Base-by-base conservation (phyloP, 2,797 vertebrate species). In the Takifugu ocellatus region DNA sequence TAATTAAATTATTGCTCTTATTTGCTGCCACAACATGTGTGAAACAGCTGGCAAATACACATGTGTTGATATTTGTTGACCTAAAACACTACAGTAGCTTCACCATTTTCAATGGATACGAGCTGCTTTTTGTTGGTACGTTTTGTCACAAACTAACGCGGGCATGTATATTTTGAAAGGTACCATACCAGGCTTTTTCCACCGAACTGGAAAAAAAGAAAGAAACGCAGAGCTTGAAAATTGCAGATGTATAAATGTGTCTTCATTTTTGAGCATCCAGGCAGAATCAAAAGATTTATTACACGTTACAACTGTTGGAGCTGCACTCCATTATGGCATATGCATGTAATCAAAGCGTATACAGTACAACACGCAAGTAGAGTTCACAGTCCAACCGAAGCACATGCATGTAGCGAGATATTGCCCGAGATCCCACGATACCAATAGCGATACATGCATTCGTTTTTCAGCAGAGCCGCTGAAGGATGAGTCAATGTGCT, bases 11-110 rank as follows among this genome's bases (percentile, higher is more conserved):
- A 44, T 73, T 63, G 47, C 59, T 56, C 47, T 50, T 17, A 54
- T 29, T 65, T 70, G 47, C 17, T 51, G 43, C 51, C 56, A 48
- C 53, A 56, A 73, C 87, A 89, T 82, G 79, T 90, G 86, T 64
- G 29, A 72, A 27, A 66, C 86, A 88, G 84, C 85, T 87, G 85
- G 56, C 47, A 47, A 9, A 25, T 25, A 48, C 44, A 46, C 15
- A 70, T 24, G n/a, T 83, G 77, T 64, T 66, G 85, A 72, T 44
- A 62, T 68, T 78, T 87, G 68, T 63, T 66, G 59, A 73, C 61
- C 62, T 59, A 74, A 72, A 78, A 68, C 58, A 73, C 47, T 66
- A 75, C 77, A 67, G 67, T 27, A 56, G 42, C 52, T 72, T 56
- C 52, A 16, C 63, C 61, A 60, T 80, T 56, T 69, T 74, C 36